Evolutionary conservation across 2,113 vertebrate species (phyloP).

Genomic region (Prunella fulvescens): DNA sequence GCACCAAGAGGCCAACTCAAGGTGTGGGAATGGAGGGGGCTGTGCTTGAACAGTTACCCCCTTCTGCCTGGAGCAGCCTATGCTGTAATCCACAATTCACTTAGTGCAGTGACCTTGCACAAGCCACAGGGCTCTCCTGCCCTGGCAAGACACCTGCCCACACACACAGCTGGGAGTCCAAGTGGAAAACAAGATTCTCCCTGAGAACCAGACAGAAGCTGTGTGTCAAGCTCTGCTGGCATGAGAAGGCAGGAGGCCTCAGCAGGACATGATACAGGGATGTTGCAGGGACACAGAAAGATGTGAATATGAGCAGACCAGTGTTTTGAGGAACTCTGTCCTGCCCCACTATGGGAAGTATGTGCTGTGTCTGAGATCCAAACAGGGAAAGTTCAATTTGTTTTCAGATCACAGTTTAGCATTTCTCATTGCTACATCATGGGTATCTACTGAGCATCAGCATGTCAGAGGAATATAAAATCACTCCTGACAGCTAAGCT

Average conservation of each 20-base stretch:
- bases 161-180: not conserved
- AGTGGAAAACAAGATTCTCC: not conserved
- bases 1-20: not conserved
- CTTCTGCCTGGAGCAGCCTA: conserved; percentile 1
- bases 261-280: not conserved
- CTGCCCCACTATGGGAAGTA: not conserved
- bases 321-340: not conserved
- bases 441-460: not conserved
- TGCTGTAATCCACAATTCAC: conserved; percentile 19
- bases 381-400: not conserved
- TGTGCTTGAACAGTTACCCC: not conserved
- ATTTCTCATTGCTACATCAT: not conserved
- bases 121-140: conserved; percentile 6
- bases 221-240: not conserved
- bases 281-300: not conserved
- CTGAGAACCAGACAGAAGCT: not conserved
- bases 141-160: conserved; percentile 17
- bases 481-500: conserved; percentile 50
- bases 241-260: not conserved
- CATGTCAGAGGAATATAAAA: conserved; percentile 13
- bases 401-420: not conserved
- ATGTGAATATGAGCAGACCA: not conserved
- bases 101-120: conserved; percentile 29
- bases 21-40: not conserved
- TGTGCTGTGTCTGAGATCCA: not conserved